A percentile compares a stretch with the other conserved stretches of the same genome.
These are phyloP conservation scores for Agrypnia vestita DNA, from an alignment of 1,140 invertebrate genomes.

Conservation along the genomic window DNA sequence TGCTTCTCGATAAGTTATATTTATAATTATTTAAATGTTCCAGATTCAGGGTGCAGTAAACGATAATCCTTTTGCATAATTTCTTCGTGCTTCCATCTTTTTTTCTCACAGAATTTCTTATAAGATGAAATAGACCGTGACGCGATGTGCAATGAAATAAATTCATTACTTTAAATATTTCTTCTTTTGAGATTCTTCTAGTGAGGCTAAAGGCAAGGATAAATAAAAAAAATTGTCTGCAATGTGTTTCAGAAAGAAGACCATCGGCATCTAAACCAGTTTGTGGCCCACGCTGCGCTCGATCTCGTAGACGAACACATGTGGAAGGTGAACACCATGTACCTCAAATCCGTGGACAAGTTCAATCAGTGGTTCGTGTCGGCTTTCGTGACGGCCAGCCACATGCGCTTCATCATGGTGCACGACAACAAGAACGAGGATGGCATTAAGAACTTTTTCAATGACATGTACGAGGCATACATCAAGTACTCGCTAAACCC, in stretches of 20 bases:
- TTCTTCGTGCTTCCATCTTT: no score
- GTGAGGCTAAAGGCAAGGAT: no score
- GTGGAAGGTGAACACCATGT: slow-evolving; percentile 97
- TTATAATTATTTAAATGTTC: no score
- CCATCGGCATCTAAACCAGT: slow-evolving; percentile 97
- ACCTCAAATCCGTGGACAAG: slow-evolving; percentile 98
- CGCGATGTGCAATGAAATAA: no score
- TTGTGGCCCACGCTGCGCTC: slow-evolving; percentile 97
- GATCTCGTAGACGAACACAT: slow-evolving; percentile 98
- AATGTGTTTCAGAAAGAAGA: slow-evolving; percentile 90
- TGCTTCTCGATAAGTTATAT: no score
- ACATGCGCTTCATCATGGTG: slow-evolving; percentile 83
- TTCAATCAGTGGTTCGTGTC: slow-evolving; percentile 99
- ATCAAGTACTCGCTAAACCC: slow-evolving; percentile 99
- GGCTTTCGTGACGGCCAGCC: slow-evolving; percentile 97
- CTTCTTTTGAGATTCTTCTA: no score
- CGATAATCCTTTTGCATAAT: no score
- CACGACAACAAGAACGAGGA: slow-evolving; percentile 99
- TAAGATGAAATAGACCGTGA: no score
- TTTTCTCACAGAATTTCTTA: no score
- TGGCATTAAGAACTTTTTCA: slow-evolving; percentile 98
- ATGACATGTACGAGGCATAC: slow-evolving; percentile 98
- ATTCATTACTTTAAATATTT: no score
- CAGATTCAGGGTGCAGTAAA: no score
- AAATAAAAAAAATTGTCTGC: no score